These are phyloP conservation scores for Hoplias malabaricus DNA, from an alignment of 2,113 vertebrate genomes.

Conservation along the genomic window DNA sequence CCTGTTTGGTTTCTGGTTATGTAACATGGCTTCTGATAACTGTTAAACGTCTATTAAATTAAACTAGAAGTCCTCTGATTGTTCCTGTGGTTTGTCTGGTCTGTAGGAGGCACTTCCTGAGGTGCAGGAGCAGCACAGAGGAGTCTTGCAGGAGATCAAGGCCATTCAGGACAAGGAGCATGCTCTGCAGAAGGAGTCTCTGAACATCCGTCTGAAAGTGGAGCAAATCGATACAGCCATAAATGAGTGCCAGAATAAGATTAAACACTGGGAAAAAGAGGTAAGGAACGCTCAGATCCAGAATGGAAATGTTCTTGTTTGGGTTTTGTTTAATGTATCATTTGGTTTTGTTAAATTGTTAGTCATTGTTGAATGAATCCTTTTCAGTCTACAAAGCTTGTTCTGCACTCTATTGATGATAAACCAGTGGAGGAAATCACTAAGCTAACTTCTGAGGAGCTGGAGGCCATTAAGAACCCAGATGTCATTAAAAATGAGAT, in stretches of 20 bases:
- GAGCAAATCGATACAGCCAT: conserved; percentile 85
- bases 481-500: conserved; percentile 83
- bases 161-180: conserved; percentile 82
- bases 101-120: conserved; percentile 79
- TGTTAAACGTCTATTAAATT: background rate
- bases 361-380: background rate
- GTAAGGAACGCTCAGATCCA: conserved; percentile 60
- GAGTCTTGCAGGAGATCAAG: conserved; percentile 81
- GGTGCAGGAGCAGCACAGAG: conserved; percentile 79
- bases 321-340: background rate
- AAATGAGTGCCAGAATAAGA: conserved; percentile 82
- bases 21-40: background rate
- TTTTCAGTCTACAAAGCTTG: conserved; percentile 80
- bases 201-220: conserved; percentile 85
- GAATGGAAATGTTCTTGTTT: background rate
- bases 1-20: no score
- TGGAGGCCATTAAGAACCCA: conserved; percentile 77
- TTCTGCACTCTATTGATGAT: conserved; percentile 81
- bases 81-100: background rate
- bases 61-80: background rate
- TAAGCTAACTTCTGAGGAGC: conserved; percentile 72
- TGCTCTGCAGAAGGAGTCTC: conserved; percentile 83
- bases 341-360: background rate
- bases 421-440: conserved; percentile 75
- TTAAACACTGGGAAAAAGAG: conserved; percentile 95